Evolutionary conservation across 2,888 invertebrate genomes (phyloP).

Genomic region (Leptarthrus brevirostris): DNA sequence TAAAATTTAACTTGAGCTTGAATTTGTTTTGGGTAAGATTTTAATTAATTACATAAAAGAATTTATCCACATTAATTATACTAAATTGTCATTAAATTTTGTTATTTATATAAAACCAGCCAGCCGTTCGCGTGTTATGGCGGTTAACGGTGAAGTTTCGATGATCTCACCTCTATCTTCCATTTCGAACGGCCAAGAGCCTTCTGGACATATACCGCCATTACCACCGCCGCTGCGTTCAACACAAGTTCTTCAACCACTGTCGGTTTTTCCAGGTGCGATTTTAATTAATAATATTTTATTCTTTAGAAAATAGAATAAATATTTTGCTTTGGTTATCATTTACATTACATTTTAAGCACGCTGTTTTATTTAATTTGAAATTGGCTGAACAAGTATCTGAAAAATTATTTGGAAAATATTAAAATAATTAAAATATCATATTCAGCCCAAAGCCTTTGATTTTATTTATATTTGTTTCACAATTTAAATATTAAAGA

Average conservation of each 20-base stretch:
- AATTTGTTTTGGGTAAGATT: too few relatives aligned
- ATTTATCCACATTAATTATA: too few relatives aligned
- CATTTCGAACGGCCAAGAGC: constrained; percentile 68
- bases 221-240: constrained; percentile 68
- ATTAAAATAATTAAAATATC: too few relatives aligned
- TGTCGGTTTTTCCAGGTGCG: constrained; percentile 68
- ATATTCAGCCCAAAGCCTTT: too few relatives aligned
- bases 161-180: constrained; percentile 69
- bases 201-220: constrained; percentile 68
- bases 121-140: constrained; percentile 68
- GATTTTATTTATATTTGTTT: too few relatives aligned
- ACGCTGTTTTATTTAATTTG: constrained; percentile 20
- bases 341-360: constrained; percentile 30
- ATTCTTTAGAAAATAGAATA: constrained; percentile 26
- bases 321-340: constrained; percentile 29
- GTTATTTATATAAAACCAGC: constrained; percentile 57
- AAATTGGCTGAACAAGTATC: constrained; percentile 23
- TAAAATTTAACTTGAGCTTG: too few relatives aligned
- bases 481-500: too few relatives aligned
- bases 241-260: constrained; percentile 68
- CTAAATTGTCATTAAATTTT: background rate
- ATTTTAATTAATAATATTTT: constrained; percentile 13
- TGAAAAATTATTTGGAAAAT: too few relatives aligned
- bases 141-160: constrained; percentile 67
- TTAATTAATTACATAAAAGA: too few relatives aligned